These are phyloP conservation scores for Callospermophilus lateralis DNA, from an alignment of 2,113 vertebrate genomes.

Conservation along the genomic window DNA sequence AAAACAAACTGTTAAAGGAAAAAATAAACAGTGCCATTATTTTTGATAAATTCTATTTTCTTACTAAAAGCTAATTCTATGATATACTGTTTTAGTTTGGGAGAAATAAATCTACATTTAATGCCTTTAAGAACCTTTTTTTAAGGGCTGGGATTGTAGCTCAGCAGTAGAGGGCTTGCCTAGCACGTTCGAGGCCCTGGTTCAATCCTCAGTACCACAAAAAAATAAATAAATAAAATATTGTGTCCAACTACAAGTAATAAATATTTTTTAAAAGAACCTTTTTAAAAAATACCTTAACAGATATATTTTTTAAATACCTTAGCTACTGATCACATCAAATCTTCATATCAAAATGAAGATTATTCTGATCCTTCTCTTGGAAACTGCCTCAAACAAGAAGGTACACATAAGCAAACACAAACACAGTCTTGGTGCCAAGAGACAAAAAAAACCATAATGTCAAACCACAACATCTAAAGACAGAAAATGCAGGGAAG, in stretches of 20 bases:
- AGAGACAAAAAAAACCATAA: background rate
- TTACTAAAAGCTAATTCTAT: slow-evolving; percentile 44
- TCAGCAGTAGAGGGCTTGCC: too few relatives aligned
- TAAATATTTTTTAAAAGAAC: too few relatives aligned
- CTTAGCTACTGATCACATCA: too few relatives aligned
- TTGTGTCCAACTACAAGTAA: too few relatives aligned
- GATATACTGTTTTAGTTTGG: background rate
- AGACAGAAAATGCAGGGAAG: background rate
- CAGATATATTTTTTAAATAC: too few relatives aligned
- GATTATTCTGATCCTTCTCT: background rate
- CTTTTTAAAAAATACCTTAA: background rate
- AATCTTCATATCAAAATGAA: slow-evolving; percentile 11
- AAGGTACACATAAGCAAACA: background rate
- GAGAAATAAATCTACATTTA: slow-evolving; percentile 40
- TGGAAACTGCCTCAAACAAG: background rate
- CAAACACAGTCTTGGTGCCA: background rate
- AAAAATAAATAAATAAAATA: too few relatives aligned
- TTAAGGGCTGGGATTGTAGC: too few relatives aligned
- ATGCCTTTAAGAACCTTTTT: background rate
- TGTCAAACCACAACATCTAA: background rate
- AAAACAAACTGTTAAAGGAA: background rate
- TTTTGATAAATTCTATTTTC: slow-evolving; percentile 50
- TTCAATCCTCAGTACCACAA: too few relatives aligned
- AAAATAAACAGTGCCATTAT: slow-evolving; percentile 40
- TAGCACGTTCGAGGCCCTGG: too few relatives aligned